Conservation (phyloP, 2,888 invertebrate species). For the Drosophila barbarae region DNA sequence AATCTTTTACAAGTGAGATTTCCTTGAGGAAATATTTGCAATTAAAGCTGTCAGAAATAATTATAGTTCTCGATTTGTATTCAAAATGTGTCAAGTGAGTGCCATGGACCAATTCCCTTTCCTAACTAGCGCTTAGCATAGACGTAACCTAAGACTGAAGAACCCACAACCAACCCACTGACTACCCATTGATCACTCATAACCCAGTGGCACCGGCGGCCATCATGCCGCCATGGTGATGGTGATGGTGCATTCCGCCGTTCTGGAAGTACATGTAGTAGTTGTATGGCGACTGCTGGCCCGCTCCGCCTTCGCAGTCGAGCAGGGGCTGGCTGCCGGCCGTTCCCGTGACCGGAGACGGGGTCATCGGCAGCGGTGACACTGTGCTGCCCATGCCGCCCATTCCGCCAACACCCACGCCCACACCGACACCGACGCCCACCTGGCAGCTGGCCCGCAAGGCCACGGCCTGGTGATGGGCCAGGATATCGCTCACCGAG, state of each 20-base stretch:
- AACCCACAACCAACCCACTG: conserved; percentile 37
- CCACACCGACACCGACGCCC: conserved; percentile 29
- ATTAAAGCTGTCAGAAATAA: neutral
- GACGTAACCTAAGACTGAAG: conserved; percentile 22
- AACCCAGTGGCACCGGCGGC: conserved; percentile 79
- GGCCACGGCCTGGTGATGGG: conserved; percentile 79
- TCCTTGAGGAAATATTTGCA: neutral
- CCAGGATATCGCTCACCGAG: conserved; percentile 82
- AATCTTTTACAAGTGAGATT: neutral
- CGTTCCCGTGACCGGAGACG: conserved; percentile 59
- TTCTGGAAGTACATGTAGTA: conserved; percentile 80
- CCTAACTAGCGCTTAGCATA: conserved; percentile 9
- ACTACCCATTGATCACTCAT: conserved; percentile 63
- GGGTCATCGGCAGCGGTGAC: conserved; percentile 73
- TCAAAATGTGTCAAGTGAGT: conserved; percentile 6
- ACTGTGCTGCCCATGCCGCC: conserved; percentile 65
- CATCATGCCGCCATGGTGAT: conserved; percentile 78
- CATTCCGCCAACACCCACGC: conserved; percentile 21
- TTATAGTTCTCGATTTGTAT: neutral
- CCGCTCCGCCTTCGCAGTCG: conserved; percentile 75
- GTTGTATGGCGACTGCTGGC: conserved; percentile 77
- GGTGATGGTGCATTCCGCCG: conserved; percentile 79
- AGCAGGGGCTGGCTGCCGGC: conserved; percentile 65
- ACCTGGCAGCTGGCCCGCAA: conserved; percentile 77
- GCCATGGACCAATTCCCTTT: conserved; percentile 3